Percentiles rank a stretch among this genome's conserved stretches.
These are phyloP conservation scores for Thermophis baileyi DNA, from an alignment of 2,113 vertebrate species.

Conservation along the genomic window DNA sequence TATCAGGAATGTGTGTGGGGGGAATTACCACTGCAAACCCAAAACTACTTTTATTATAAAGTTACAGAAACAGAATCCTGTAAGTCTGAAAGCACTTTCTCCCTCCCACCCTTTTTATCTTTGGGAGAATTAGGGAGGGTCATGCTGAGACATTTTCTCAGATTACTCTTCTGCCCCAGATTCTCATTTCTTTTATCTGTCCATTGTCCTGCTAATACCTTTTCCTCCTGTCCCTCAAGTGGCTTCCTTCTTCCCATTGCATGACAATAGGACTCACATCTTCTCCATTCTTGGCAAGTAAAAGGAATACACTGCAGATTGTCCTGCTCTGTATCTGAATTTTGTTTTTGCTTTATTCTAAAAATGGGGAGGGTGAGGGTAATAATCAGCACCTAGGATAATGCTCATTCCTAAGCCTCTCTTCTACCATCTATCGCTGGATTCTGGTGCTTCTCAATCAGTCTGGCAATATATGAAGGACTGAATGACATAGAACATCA, in stretches of 20 bases:
- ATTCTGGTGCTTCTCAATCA: background rate
- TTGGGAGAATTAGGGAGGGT: background rate
- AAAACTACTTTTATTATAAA: background rate
- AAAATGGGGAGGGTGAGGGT: no score
- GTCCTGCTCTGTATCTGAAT: background rate
- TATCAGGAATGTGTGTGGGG: background rate
- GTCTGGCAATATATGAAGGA: background rate
- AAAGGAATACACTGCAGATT: background rate
- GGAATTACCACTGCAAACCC: background rate
- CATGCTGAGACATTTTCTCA: background rate
- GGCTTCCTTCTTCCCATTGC: background rate
- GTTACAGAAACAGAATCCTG: background rate
- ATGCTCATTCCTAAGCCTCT: background rate
- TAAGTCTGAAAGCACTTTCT: background rate
- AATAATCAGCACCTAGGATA: background rate
- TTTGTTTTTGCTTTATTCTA: background rate
- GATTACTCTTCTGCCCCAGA: background rate
- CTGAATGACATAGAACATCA: background rate
- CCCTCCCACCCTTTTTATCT: background rate
- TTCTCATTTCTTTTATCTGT: background rate
- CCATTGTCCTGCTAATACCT: background rate
- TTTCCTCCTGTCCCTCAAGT: background rate
- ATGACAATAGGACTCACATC: background rate
- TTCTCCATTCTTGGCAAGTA: background rate
- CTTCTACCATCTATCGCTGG: background rate